Evolutionary conservation across 2,113 vertebrate species (phyloP).

Genomic region (Desmodus rotundus): DNA sequence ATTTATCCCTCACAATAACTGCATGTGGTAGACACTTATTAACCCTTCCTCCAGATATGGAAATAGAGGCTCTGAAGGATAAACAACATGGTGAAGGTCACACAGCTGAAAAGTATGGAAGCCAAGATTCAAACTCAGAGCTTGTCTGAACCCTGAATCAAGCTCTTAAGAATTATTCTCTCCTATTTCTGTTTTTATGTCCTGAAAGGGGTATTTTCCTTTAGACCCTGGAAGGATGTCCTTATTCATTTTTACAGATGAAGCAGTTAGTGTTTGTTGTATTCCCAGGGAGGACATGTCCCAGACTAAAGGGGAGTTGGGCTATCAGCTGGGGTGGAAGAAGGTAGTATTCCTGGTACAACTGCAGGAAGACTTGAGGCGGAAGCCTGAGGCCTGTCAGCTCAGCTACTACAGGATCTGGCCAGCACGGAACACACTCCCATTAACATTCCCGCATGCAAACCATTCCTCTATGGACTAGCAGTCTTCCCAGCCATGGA

Average conservation of each 20-base stretch:
- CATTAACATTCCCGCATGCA: background rate
- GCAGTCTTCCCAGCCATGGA: background rate
- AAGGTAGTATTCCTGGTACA: background rate
- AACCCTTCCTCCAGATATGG: constrained; percentile 18
- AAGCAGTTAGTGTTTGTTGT: background rate
- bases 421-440: background rate
- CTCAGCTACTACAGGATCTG: background rate
- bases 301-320: background rate
- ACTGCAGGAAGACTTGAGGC: background rate
- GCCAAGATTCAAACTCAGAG: constrained; percentile 32
- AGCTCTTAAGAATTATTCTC: constrained; percentile 7
- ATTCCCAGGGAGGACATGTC: background rate
- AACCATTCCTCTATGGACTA: background rate
- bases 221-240: background rate
- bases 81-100: constrained; percentile 30
- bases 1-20: constrained; percentile 26
- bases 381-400: background rate
- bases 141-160: background rate
- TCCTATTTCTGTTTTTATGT: background rate
- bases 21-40: background rate
- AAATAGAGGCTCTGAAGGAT: background rate
- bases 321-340: background rate
- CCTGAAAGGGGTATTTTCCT: background rate
- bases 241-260: constrained; percentile 5
- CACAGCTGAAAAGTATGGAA: background rate